Evolutionary conservation across 2,113 vertebrate genomes (phyloP).

Genomic region (Sterrhoptilus dennistouni): DNA sequence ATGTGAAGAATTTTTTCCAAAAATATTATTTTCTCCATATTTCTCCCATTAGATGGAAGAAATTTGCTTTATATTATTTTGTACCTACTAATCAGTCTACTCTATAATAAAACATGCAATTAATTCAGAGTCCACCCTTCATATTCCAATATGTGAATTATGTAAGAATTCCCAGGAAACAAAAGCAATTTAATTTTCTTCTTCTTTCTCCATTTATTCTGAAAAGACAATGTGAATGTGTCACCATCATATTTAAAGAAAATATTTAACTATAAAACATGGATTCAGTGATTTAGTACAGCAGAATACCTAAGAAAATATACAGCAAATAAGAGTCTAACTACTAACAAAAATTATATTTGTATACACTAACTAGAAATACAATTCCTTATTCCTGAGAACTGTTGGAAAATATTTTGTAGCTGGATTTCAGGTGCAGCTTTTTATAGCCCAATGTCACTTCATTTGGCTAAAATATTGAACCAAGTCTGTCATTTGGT

Average conservation of each 20-base stretch:
- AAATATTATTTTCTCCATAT: not conserved
- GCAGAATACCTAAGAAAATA: not conserved
- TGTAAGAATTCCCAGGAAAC: not conserved
- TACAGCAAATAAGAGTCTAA: not conserved
- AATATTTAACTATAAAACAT: not conserved
- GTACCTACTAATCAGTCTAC: not conserved
- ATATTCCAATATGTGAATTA: not conserved
- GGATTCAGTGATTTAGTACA: not conserved
- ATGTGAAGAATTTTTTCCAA: conserved; percentile 9
- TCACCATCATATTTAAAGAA: not conserved
- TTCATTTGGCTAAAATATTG: not conserved
- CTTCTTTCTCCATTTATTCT: not conserved
- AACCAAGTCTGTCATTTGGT: not conserved
- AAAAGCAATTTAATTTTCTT: not conserved
- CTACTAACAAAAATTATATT: not conserved
- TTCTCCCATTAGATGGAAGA: not conserved
- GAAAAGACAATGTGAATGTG: not conserved
- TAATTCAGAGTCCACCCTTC: not conserved
- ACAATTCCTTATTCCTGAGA: not conserved
- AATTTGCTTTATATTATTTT: not conserved
- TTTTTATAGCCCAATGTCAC: not conserved
- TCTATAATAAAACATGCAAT: not conserved
- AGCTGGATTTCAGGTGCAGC: not conserved
- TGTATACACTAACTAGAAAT: not conserved
- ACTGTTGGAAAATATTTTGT: not conserved